Conservation (phyloP, 2,888 invertebrate genomes). For the Lithodes maja region DNA sequence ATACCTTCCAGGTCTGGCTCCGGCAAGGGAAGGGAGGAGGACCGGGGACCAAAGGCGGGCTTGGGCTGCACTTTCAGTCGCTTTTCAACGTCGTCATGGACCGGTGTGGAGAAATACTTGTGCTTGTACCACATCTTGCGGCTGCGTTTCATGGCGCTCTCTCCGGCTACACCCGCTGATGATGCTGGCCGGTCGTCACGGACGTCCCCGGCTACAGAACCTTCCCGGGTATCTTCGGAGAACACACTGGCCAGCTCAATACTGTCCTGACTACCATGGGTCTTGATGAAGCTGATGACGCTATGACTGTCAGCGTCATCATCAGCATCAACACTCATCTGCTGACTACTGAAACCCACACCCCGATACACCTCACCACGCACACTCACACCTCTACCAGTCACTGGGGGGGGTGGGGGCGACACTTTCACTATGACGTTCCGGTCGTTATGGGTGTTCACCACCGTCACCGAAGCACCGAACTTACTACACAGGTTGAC, state of each 20-base stretch:
- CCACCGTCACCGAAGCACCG: slow-evolving; percentile 35
- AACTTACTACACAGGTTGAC: slow-evolving; percentile 38
- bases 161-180: slow-evolving; percentile 60
- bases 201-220: slow-evolving; percentile 9
- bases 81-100: slow-evolving; percentile 67
- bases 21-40: slow-evolving; percentile 67
- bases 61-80: slow-evolving; percentile 49
- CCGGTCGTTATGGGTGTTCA: slow-evolving; percentile 16
- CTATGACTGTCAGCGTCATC: slow-evolving; percentile 43
- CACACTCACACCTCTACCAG: slow-evolving; percentile 18
- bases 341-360: slow-evolving; percentile 40
- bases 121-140: slow-evolving; percentile 70
- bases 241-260: slow-evolving; percentile 57
- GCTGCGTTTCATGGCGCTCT: slow-evolving; percentile 62
- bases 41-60: slow-evolving; percentile 55
- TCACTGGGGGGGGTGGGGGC: slow-evolving; percentile 15
- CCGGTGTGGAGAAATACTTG: slow-evolving; percentile 69
- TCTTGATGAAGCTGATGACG: slow-evolving; percentile 42
- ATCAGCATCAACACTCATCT: slow-evolving; percentile 58
- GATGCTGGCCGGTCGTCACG: slow-evolving; percentile 48
- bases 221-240: slow-evolving; percentile 63
- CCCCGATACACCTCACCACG: slow-evolving; percentile 32
- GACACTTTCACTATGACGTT: slow-evolving; percentile 61
- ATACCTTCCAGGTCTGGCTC: slow-evolving; percentile 51
- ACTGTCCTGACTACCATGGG: slow-evolving; percentile 58